Evolutionary conservation across 2,113 vertebrate genomes (phyloP).

Genomic region (Manacus vitellinus): DNA sequence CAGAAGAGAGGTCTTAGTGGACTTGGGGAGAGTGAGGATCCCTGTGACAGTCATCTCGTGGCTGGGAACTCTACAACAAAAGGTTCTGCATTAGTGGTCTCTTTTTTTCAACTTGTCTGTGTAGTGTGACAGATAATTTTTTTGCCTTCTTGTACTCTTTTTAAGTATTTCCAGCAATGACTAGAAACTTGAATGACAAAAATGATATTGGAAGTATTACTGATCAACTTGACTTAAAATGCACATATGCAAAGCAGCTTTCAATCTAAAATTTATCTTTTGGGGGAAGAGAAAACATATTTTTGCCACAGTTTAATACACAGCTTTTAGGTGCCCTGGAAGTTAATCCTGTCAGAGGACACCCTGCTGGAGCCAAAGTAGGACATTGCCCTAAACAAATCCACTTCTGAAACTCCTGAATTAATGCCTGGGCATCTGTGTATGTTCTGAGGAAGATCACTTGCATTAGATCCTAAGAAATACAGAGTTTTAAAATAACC

Average conservation of each 20-base stretch:
- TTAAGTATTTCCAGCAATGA: neutral
- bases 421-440: neutral
- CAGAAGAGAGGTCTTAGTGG: neutral
- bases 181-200: neutral
- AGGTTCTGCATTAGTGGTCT: neutral
- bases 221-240: neutral
- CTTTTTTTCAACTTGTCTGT: neutral
- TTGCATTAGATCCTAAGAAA: neutral
- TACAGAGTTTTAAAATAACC: neutral
- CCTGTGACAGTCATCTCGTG: neutral
- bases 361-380: neutral
- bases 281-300: neutral
- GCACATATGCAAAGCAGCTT: neutral
- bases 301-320: neutral
- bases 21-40: neutral
- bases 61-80: neutral
- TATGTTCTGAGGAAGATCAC: neutral
- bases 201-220: neutral
- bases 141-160: neutral
- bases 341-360: slow-evolving; percentile 39
- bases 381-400: neutral
- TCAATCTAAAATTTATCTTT: neutral
- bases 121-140: neutral
- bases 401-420: neutral
- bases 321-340: neutral